These are phyloP conservation scores for Cosmorhoe ocellata DNA, from an alignment of 2,888 invertebrate species.

Conservation along the genomic window DNA sequence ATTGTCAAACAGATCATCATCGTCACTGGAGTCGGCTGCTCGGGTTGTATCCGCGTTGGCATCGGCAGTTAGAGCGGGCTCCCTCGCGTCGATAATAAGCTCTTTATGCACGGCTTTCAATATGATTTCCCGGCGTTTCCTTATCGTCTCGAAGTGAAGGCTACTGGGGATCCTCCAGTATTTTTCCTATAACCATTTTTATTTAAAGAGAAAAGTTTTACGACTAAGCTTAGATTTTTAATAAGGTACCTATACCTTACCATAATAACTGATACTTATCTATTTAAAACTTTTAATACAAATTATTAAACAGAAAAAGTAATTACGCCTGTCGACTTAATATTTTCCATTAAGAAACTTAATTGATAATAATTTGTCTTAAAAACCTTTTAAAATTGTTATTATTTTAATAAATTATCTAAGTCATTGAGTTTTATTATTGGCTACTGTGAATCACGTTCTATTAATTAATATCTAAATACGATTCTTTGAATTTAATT, in stretches of 20 bases:
- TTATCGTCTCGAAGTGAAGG: slow-evolving; percentile 79
- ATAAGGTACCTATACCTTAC: neutral
- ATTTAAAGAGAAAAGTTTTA: slow-evolving; percentile 15
- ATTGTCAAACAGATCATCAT: slow-evolving; percentile 70
- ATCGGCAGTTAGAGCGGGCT: slow-evolving; percentile 9
- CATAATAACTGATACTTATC: neutral
- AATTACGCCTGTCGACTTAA: slow-evolving; percentile 7
- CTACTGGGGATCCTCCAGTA: slow-evolving; percentile 93
- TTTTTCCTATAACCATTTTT: slow-evolving; percentile 82
- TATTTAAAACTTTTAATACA: slow-evolving; percentile 5
- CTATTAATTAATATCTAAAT: slow-evolving; percentile 8
- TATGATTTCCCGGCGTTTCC: slow-evolving; percentile 80
- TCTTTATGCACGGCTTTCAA: slow-evolving; percentile 80
- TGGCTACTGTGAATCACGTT: slow-evolving; percentile 6
- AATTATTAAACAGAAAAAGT: slow-evolving; percentile 9
- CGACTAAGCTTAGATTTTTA: neutral
- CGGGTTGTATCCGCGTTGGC: slow-evolving; percentile 11
- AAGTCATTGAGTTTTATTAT: slow-evolving; percentile 17
- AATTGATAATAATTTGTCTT: slow-evolving; percentile 13
- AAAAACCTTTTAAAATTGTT: slow-evolving; percentile 8
- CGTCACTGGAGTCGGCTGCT: slow-evolving; percentile 57
- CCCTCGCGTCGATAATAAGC: slow-evolving; percentile 54
- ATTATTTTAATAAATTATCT: slow-evolving; percentile 9
- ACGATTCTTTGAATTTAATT: neutral
- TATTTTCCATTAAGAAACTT: slow-evolving; percentile 4